Base-by-base conservation (phyloP, 2,888 invertebrate species). In the Drosophila koepferae region DNA sequence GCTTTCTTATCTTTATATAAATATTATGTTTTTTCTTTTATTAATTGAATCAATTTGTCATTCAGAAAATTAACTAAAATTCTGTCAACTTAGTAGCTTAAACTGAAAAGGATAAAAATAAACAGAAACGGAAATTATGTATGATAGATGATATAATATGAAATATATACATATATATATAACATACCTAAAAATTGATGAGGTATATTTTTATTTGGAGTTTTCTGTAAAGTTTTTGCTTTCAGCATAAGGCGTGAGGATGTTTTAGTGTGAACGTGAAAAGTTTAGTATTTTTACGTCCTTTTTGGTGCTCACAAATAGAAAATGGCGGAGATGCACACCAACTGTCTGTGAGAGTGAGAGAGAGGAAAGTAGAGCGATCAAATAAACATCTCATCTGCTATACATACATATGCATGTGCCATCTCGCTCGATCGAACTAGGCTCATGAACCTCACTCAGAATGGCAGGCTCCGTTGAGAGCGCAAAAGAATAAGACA, bases 141-240 rank as follows among this genome's bases (percentile, higher is more conserved):
- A 89, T 88, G 83, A 83, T 83, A 87, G 78, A 74, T 69, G 58
- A 76, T 74, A 74, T 74, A 80, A 80, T 82, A 82, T 87, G 86
- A 87, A 82, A 82, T 85, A 82, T 87, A 82, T 20, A 20, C 80
- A 82, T 87, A 82, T 87, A 82, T 82, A 82, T 70, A 86, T 86
- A 87, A 82, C 69, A 87, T 73, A 82, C 71, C 77, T 71, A 86
- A 9, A 58, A 61, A 63, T 23, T 23, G 20, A 53, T 14, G 36
- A 8, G 10, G 2, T 10, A 8, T 49, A n/a, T 49, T 46, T 62
- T 59, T 48, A 38, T 48, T 48, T 48, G 4, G 18, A 18, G 12
- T 34, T 18, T 18, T 18, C 1, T 12, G 18, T n/a, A 10, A n/a
- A 31, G 9, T 14, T 14, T 20, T 36, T 14, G 18, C 8, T 51